phyloP scores from a whole-genome alignment of 2,797 vertebrate species.

The Emys orbicularis region DNA sequence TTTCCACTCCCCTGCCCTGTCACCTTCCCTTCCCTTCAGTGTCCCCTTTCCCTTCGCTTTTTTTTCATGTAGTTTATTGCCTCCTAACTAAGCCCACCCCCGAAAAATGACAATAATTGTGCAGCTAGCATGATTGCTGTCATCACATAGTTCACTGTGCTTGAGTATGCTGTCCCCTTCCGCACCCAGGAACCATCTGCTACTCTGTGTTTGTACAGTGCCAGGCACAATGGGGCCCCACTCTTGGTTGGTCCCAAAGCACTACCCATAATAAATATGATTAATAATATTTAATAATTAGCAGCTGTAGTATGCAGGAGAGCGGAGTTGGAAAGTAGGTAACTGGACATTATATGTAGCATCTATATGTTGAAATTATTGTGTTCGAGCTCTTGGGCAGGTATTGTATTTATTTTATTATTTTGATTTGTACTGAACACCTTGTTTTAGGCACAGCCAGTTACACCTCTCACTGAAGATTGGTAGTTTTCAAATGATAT shows the following conservation, averaged over 20 bases:
- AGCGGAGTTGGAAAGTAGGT: not conserved
- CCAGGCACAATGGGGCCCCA: not conserved
- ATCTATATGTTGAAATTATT: not conserved
- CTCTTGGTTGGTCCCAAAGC: conserved; percentile 38
- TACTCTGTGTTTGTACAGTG: conserved; percentile 10
- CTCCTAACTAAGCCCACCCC: not conserved
- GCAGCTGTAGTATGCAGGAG: not conserved
- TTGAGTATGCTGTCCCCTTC: not conserved
- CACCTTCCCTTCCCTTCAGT: not conserved
- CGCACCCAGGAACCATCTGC: not conserved
- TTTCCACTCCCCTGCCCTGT: not conserved
- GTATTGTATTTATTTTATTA: not conserved
- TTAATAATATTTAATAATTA: not conserved
- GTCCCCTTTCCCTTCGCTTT: not conserved
- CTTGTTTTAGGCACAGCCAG: not conserved
- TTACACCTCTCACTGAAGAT: not conserved
- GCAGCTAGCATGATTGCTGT: not conserved
- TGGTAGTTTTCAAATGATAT: not conserved
- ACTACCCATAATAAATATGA: not conserved
- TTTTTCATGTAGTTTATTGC: not conserved
- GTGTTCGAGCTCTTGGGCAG: not conserved
- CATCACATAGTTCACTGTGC: not conserved
- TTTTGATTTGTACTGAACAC: not conserved
- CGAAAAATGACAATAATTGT: not conserved
- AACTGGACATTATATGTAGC: conserved; percentile 26